Base-by-base conservation (phyloP, 1,140 invertebrate genomes). In the Neotoxoptera formosana region DNA sequence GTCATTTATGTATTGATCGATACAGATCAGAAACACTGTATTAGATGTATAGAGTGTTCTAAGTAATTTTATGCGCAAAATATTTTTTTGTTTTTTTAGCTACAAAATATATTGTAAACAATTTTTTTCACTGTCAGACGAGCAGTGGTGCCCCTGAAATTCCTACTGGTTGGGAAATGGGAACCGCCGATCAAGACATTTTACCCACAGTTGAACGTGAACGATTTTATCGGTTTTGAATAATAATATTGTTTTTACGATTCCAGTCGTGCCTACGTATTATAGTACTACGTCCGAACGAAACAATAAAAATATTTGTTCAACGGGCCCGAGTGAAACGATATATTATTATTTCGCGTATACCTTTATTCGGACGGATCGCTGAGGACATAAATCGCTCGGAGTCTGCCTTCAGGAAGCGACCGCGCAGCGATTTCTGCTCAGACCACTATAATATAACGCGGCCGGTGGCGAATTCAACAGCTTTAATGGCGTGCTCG, bases 31-130 rank as follows among this genome's bases (percentile, higher is more conserved):
- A 47, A 47, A 47, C 8, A 9, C 8, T 47, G 11, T 4, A 47
- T 47, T 7, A 47, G 47, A 47, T 47, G 11, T 9, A 47, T 11
- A 47, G 47, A 84, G 36, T 45, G 83, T 84, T 7, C 36, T 25
- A 84, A 84, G 20, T 84, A 45, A 45, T 84, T 84, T 84, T 14
- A 9, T 45, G 45, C 83, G 41, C 45, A 84, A 84, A 84, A 84
- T 41, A 84, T 25, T 84, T 45, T 45, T 84, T 84, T 84, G 60
- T 67, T 23, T 76, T 76, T 84, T 84, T 84, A 84, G 45, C 83
- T 45, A 84, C 83, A 45, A 47, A n/a, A n/a, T 45, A 45, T 45
- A 84, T 84, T 84, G 83, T 45, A 84, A 84, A 84, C 45, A 84
- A 25, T 84, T 45, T 14, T 84, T 84, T 84, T 84, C 83, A 84